Percentiles rank a stretch among this genome's conserved stretches.
These are phyloP conservation scores for Cnemophilus loriae DNA, from an alignment of 2,113 vertebrate genomes.

Conservation along the genomic window DNA sequence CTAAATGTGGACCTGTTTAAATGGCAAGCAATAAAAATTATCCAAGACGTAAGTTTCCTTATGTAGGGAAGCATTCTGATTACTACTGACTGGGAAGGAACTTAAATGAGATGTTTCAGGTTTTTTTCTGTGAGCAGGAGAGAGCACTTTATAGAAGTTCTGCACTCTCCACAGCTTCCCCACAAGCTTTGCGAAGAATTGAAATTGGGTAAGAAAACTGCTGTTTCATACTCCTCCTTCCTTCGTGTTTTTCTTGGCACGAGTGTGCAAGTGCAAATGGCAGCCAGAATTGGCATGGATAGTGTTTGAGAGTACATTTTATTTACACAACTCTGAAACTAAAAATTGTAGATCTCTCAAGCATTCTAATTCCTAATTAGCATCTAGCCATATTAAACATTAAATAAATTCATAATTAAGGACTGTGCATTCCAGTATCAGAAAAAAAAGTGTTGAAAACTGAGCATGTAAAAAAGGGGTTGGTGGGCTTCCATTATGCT, in stretches of 20 bases:
- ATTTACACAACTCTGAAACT: background rate
- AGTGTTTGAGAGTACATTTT: background rate
- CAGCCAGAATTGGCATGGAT: background rate
- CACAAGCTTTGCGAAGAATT: background rate
- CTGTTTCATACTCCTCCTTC: background rate
- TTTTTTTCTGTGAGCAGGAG: background rate
- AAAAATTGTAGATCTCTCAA: background rate
- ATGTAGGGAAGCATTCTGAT: rapidly evolving
- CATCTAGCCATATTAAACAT: background rate
- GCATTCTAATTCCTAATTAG: background rate
- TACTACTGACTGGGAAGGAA: background rate
- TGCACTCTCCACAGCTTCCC: background rate
- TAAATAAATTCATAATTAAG: background rate
- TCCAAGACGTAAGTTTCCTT: background rate
- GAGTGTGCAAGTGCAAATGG: background rate
- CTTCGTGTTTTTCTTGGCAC: background rate
- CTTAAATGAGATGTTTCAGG: background rate
- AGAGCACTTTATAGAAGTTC: background rate
- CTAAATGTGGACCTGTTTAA: background rate
- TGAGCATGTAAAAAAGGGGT: background rate
- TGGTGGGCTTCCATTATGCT: background rate
- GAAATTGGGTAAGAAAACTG: background rate
- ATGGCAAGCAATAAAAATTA: background rate
- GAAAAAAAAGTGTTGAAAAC: background rate
- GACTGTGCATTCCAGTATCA: background rate